Evolutionary conservation across 2,797 vertebrate genomes (phyloP), one percentile per base, ranked within the genome.

Genomic region (Craterocephalus amniculus): DNA sequence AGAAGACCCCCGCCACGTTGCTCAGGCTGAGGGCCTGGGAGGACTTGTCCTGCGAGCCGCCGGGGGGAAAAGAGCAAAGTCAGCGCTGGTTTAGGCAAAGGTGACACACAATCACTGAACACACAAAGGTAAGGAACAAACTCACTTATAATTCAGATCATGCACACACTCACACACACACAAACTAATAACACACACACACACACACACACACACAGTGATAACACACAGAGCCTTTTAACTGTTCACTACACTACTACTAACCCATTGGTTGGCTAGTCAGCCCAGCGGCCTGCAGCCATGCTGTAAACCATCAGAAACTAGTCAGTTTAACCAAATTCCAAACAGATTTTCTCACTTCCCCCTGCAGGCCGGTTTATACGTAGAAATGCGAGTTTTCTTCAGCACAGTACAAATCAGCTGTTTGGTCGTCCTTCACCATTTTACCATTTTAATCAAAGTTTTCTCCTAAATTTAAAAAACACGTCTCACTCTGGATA

Each of bases 1-100:
- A 98, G 96, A 98, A 98, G 93, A 98, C 97, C 90, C 97, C 97
- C 20, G 97, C 97, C 89, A 98, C 97, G 91, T 98, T 98, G 95
- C 96, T 97, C 89, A 98, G 95, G 91, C 97, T 98, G 91, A 98
- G 95, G 91, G 97, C 97, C 95, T 98, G 97, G 54, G 93, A 94
- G 3, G 91, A 97, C 96, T 98, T 98, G 96, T 98, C 97, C 97
- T 98, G 91, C 31, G 86, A 45, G 79, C 38, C 70, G 67, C 6
- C 26, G 6, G 61, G 70, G 58, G 51, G 66, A 20, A 81, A n/a
- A 81, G 24, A 80, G 40, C 66, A 0, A 35, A 27, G 72, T 93
- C 75, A 92, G 77, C 11, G n/a, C 18, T 26, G 0, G 43, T 36
- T 74, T 79, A 58, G 60, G 81, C 43, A 68, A 58, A 32, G 9